Conservation (phyloP, 2,888 invertebrate genomes). For the Acanthacorydalis orientalis region DNA sequence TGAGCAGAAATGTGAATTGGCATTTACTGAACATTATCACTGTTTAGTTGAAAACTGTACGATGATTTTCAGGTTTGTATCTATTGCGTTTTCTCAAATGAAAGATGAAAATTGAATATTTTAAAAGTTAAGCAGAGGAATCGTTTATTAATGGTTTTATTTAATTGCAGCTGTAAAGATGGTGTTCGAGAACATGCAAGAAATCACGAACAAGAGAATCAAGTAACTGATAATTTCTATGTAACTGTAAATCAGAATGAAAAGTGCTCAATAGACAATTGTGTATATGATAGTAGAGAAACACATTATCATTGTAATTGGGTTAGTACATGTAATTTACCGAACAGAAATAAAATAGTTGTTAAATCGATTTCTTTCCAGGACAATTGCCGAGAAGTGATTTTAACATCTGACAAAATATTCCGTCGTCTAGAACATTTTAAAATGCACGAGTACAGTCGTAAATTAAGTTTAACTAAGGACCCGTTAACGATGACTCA, state of each 20-base stretch:
- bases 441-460: constrained; percentile 49
- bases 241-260: constrained; percentile 43
- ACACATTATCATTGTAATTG: constrained; percentile 83
- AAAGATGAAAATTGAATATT: background rate
- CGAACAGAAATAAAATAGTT: background rate
- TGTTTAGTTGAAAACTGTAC: constrained; percentile 66
- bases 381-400: constrained; percentile 67
- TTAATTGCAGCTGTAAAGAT: constrained; percentile 32
- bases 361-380: constrained; percentile 20
- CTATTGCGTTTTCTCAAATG: background rate
- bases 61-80: constrained; percentile 46
- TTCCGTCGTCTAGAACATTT: constrained; percentile 72
- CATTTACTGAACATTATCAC: constrained; percentile 72
- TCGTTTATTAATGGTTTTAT: background rate
- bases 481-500: constrained; percentile 33
- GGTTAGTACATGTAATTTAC: constrained; percentile 33
- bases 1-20: constrained; percentile 34
- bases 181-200: constrained; percentile 74
- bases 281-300: constrained; percentile 59
- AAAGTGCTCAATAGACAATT: constrained; percentile 45
- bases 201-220: constrained; percentile 77
- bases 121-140: no score
- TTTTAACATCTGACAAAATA: constrained; percentile 59
- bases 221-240: constrained; percentile 63
- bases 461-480: constrained; percentile 25